These are phyloP conservation scores for Caenorhabditis uteleia DNA, from an alignment of 2,888 invertebrate species.

Conservation along the genomic window DNA sequence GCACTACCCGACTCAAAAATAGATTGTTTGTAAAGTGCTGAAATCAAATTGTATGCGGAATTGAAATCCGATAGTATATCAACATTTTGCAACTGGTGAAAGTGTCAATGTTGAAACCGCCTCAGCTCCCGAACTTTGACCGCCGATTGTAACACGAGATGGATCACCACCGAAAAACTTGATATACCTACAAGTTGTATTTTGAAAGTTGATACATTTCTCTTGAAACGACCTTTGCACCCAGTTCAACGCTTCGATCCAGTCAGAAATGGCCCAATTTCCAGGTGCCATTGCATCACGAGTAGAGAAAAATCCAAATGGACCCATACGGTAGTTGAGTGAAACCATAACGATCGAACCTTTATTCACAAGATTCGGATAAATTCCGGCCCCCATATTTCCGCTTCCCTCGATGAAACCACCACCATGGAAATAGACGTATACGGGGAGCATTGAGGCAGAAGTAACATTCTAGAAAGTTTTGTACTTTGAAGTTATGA, in stretches of 20 bases:
- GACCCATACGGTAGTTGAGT: slow-evolving; percentile 45
- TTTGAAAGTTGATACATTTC: not conserved
- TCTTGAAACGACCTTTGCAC: slow-evolving; percentile 19
- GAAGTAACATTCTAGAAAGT: slow-evolving; percentile 25
- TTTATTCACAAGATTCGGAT: slow-evolving; percentile 35
- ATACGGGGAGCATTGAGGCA: slow-evolving; percentile 34
- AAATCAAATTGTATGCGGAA: not conserved
- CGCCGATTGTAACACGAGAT: slow-evolving; percentile 37
- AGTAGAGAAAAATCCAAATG: slow-evolving; percentile 49
- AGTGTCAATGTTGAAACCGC: slow-evolving; percentile 40
- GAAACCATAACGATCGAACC: slow-evolving; percentile 38
- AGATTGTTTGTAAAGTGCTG: slow-evolving; percentile 34
- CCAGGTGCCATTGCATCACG: slow-evolving; percentile 39
- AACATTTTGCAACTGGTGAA: slow-evolving; percentile 32
- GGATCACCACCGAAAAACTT: slow-evolving; percentile 43
- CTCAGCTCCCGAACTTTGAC: slow-evolving; percentile 47
- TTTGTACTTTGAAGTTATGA: not conserved
- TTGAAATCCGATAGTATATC: not conserved
- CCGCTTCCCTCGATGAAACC: slow-evolving; percentile 44
- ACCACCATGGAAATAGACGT: slow-evolving; percentile 44
- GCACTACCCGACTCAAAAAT: slow-evolving; percentile 45
- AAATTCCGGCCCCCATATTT: slow-evolving; percentile 36
- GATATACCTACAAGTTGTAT: slow-evolving; percentile 23
- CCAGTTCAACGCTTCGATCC: slow-evolving; percentile 41
- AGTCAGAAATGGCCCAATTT: slow-evolving; percentile 43